Evolutionary conservation across 2,797 vertebrate species (phyloP).

Genomic region (Coregonus suidteri): DNA sequence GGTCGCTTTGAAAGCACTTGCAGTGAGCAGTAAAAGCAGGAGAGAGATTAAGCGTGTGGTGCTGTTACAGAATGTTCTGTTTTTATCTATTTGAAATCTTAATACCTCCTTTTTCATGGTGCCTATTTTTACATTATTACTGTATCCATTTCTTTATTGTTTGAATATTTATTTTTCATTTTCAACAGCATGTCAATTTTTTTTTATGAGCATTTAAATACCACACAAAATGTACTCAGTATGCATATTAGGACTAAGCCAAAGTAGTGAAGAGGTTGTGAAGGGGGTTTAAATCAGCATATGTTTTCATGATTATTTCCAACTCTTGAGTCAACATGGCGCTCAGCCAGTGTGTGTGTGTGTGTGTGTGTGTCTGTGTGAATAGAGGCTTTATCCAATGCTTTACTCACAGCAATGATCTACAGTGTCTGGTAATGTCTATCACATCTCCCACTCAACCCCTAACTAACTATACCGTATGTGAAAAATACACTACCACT

Average conservation of each 20-base stretch:
- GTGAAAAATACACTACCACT: background rate
- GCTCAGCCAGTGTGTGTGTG: constrained; percentile 46
- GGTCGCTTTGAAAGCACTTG: background rate
- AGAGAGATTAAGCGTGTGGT: background rate
- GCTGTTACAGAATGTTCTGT: background rate
- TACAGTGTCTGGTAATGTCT: background rate
- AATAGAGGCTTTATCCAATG: constrained; percentile 72
- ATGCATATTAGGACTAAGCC: constrained; percentile 44
- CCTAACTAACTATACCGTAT: background rate
- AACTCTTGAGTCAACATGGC: constrained; percentile 62
- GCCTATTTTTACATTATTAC: background rate
- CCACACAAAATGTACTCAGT: constrained; percentile 12
- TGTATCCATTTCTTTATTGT: background rate
- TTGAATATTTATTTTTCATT: background rate
- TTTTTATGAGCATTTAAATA: background rate
- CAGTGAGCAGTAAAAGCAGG: background rate
- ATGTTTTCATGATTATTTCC: constrained; percentile 71
- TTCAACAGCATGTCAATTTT: background rate
- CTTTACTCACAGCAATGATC: constrained; percentile 38
- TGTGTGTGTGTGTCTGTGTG: constrained; percentile 55
- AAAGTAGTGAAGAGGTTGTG: constrained; percentile 26
- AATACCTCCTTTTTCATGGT: too few relatives aligned
- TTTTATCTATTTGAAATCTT: too few relatives aligned
- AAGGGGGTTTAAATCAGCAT: constrained; percentile 58
- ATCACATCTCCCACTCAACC: too few relatives aligned